Evolutionary conservation across 2,113 vertebrate genomes (phyloP).

Genomic region (Hippocampus guttulatus): DNA sequence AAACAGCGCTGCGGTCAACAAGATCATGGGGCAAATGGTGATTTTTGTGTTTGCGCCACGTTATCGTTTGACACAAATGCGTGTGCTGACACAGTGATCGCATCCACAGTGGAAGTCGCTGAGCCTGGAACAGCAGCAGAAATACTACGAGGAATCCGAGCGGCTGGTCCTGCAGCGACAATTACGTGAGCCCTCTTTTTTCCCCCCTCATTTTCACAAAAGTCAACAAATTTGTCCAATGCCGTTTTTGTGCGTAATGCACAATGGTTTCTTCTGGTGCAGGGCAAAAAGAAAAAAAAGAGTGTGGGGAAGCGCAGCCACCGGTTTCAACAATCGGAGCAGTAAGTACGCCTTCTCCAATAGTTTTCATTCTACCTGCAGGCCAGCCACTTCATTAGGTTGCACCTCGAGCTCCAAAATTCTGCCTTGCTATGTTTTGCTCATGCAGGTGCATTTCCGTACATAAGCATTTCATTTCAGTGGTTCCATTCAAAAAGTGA

Average conservation of each 20-base stretch:
- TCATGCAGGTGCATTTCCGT: no score
- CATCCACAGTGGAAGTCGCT: not conserved
- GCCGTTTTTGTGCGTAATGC: not conserved
- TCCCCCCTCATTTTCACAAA: not conserved
- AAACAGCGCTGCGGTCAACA: not conserved
- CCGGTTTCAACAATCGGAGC: not conserved
- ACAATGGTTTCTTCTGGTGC: not conserved
- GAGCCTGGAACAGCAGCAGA: not conserved
- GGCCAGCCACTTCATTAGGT: no score
- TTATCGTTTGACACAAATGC: no score
- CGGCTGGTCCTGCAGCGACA: not conserved
- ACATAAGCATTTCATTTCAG: no score
- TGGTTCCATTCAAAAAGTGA: no score
- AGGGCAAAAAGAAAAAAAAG: not conserved
- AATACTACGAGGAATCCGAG: not conserved
- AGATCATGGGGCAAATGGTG: not conserved
- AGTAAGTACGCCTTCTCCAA: not conserved
- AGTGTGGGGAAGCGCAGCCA: not conserved
- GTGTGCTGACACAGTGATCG: not conserved
- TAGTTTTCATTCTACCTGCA: not conserved
- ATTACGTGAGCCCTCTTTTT: not conserved
- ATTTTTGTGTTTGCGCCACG: not conserved
- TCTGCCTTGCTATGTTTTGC: no score
- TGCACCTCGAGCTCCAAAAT: no score
- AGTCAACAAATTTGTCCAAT: not conserved